These are phyloP conservation scores for Brenthis hecate DNA, from an alignment of 2,888 invertebrate species.

Conservation along the genomic window DNA sequence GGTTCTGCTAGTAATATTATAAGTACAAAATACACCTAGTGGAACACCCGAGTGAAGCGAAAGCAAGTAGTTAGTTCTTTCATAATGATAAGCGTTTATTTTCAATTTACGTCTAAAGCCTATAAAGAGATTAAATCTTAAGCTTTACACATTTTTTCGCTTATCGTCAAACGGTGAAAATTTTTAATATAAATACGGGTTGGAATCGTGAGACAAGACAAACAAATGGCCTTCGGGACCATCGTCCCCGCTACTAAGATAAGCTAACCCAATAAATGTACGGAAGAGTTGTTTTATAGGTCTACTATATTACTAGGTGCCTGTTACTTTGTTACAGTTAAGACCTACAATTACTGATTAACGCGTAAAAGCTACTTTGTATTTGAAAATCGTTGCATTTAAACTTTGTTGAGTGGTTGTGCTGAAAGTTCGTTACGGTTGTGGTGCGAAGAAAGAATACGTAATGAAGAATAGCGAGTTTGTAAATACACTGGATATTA, in stretches of 20 bases:
- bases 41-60: no score
- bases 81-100: no score
- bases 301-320: neutral
- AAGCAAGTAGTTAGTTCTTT: no score
- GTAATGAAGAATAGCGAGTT: no score
- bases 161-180: neutral
- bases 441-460: no score
- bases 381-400: slow-evolving; percentile 1
- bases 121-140: neutral
- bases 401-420: neutral
- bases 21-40: no score
- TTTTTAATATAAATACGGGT: slow-evolving; percentile 2
- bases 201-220: neutral
- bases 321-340: slow-evolving; percentile 8
- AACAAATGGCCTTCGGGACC: slow-evolving; percentile 15
- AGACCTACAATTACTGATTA: slow-evolving; percentile 9
- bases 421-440: no score
- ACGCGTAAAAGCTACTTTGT: slow-evolving; percentile 1
- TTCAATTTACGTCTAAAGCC: no score
- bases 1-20: no score
- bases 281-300: slow-evolving; percentile 4
- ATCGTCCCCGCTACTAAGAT: slow-evolving; percentile 9
- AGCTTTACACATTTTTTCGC: neutral
- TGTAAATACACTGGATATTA: no score
- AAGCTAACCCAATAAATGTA: slow-evolving; percentile 10